A percentile compares a stretch with the other conserved stretches of the same genome.
Evolutionary conservation across 2,888 invertebrate genomes (phyloP).

Genomic region (Xanthorhoe spadicearia): DNA sequence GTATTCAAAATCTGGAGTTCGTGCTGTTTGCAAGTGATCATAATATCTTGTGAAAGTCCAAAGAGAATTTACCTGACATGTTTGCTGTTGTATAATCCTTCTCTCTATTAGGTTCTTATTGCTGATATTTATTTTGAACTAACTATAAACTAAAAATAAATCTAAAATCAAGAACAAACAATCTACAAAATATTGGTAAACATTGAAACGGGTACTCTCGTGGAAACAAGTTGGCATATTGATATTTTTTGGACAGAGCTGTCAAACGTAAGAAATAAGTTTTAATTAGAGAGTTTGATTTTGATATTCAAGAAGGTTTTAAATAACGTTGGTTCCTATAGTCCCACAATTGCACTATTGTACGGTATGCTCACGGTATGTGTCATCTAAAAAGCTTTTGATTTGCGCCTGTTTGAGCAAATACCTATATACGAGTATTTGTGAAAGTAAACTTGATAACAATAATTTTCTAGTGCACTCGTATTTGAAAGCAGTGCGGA

Average conservation of each 20-base stretch:
- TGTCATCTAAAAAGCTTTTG: no score
- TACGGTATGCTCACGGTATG: no score
- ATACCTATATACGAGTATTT: no score
- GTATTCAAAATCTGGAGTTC: background rate
- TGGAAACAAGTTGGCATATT: constrained; percentile 26
- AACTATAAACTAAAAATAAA: constrained; percentile 47
- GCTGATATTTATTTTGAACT: constrained; percentile 12
- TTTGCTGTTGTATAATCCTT: constrained; percentile 12
- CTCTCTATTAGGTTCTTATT: constrained; percentile 5
- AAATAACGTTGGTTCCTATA: background rate
- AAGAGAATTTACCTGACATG: constrained; percentile 34
- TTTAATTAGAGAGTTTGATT: background rate
- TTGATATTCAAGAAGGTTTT: background rate
- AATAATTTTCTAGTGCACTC: background rate
- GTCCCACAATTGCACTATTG: no score
- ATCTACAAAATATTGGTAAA: constrained; percentile 55
- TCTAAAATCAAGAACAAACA: constrained; percentile 51
- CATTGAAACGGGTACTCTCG: constrained; percentile 48
- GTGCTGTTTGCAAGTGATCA: background rate
- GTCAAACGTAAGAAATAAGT: background rate
- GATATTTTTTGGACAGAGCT: constrained; percentile 4
- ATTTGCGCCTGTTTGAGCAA: no score
- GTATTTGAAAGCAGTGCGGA: constrained; percentile 1
- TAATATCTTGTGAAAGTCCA: background rate
- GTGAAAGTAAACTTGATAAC: background rate